These are phyloP conservation scores for Mylabris phalerata DNA, from an alignment of 1,140 invertebrate species.

Conservation along the genomic window DNA sequence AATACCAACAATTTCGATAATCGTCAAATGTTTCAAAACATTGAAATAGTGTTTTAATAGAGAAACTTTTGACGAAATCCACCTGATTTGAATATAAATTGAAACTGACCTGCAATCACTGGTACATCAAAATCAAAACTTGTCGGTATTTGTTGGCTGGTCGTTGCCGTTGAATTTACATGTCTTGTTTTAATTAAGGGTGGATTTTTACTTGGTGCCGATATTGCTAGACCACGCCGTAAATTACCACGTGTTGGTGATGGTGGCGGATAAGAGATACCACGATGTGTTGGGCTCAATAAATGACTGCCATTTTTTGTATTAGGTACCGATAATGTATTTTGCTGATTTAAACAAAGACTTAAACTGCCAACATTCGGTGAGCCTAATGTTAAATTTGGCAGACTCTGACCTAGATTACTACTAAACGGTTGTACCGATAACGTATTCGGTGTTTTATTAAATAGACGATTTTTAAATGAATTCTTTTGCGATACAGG, in stretches of 20 bases:
- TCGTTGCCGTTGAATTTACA: constrained; percentile 35
- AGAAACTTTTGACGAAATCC: background rate
- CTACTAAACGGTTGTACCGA: constrained; percentile 63
- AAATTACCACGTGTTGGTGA: constrained; percentile 64
- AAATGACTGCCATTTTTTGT: constrained; percentile 45
- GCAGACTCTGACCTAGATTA: constrained; percentile 61
- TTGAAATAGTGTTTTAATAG: too few species aligned
- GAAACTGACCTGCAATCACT: constrained; percentile 40
- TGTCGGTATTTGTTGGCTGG: constrained; percentile 31
- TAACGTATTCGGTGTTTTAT: constrained; percentile 62
- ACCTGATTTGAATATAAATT: background rate
- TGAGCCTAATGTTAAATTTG: constrained; percentile 57
- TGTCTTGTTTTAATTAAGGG: constrained; percentile 62
- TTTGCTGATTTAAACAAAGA: constrained; percentile 44
- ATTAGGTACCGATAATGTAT: constrained; percentile 48
- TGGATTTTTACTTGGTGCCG: constrained; percentile 60
- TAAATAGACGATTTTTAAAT: constrained; percentile 38
- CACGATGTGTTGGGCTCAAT: constrained; percentile 51
- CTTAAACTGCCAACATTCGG: constrained; percentile 45
- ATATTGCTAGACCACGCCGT: constrained; percentile 59
- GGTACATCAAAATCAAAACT: constrained; percentile 45
- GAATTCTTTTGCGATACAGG: constrained; percentile 38
- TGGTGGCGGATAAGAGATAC: constrained; percentile 69
- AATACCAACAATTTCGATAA: too few species aligned
- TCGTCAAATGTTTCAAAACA: too few species aligned